phyloP scores from a whole-genome alignment of 2,113 vertebrate species.

The Campylomormyrus numenius region DNA sequence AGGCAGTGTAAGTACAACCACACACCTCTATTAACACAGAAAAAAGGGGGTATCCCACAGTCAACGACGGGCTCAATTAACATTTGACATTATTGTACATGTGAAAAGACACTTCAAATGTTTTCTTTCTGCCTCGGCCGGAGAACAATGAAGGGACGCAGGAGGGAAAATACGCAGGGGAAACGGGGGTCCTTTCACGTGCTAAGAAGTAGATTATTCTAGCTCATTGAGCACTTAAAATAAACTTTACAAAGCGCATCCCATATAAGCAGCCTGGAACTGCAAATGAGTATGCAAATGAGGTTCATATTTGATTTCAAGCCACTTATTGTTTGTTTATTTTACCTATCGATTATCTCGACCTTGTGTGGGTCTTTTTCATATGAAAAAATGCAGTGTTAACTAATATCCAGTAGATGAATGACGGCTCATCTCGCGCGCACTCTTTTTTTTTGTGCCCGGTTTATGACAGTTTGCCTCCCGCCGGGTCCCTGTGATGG shows the following conservation, averaged over 20 bases:
- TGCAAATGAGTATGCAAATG: constrained; percentile 44
- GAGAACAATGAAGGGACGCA: constrained; percentile 37
- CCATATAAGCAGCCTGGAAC: constrained; percentile 30
- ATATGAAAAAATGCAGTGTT: not conserved
- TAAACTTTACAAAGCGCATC: constrained; percentile 30
- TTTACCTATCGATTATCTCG: not conserved
- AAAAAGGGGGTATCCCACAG: constrained; percentile 33
- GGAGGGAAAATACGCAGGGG: constrained; percentile 45
- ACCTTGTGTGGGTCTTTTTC: not conserved
- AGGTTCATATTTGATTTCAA: not conserved
- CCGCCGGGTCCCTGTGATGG: not conserved
- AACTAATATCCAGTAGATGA: not conserved
- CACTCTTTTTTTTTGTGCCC: not conserved
- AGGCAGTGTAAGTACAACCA: constrained; percentile 26
- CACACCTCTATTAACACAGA: constrained; percentile 39
- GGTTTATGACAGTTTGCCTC: not conserved
- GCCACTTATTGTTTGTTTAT: not conserved
- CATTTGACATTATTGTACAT: constrained; percentile 39
- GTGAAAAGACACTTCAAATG: constrained; percentile 47
- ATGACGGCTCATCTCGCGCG: not conserved
- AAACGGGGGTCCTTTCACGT: constrained; percentile 52
- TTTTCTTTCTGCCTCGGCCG: constrained; percentile 38
- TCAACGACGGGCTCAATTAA: constrained; percentile 44
- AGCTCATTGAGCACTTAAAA: constrained; percentile 27
- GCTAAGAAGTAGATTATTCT: constrained; percentile 43